A percentile compares a stretch with the other conserved stretches of the same genome.
Conservation (phyloP, 1,140 invertebrate species). For the Drosophila varians region DNA sequence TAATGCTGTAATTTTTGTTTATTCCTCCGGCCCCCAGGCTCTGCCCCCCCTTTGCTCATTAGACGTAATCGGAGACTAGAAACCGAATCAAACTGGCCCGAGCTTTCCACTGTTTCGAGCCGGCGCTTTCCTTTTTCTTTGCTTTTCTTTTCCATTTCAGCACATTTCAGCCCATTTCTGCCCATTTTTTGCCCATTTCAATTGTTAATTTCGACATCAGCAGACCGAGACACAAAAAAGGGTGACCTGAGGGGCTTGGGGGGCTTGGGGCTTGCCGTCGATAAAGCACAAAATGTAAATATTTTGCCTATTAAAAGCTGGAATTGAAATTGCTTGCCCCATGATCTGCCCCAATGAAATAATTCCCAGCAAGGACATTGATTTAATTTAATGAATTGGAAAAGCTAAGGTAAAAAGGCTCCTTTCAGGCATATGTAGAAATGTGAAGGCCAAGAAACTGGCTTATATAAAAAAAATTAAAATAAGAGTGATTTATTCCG, state of each 20-base stretch:
- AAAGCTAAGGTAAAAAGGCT: neutral
- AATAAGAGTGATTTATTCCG: too few species aligned
- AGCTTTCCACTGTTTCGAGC: too few species aligned
- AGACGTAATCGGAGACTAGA: slow-evolving; percentile 40
- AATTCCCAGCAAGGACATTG: slow-evolving; percentile 2
- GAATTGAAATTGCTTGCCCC: slow-evolving; percentile 30
- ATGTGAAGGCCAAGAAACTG: too few species aligned
- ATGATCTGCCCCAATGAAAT: slow-evolving; percentile 13
- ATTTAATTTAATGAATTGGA: slow-evolving; percentile 32
- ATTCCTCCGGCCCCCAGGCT: neutral
- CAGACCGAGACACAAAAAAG: slow-evolving; percentile 6
- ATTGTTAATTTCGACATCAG: slow-evolving; percentile 54
- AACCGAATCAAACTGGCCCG: slow-evolving; percentile 35
- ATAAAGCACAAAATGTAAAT: slow-evolving; percentile 22
- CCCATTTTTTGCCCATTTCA: slow-evolving; percentile 28
- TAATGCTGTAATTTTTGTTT: slow-evolving; percentile 50
- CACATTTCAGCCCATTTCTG: neutral
- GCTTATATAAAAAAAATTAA: too few species aligned
- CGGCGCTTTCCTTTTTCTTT: slow-evolving; percentile 21
- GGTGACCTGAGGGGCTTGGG: neutral
- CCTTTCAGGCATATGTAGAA: too few species aligned
- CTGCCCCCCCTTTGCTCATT: slow-evolving; percentile 15
- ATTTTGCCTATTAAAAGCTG: slow-evolving; percentile 44
- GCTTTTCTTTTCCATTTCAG: slow-evolving; percentile 19
- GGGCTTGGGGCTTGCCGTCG: slow-evolving; percentile 1